Evolutionary conservation across 2,888 invertebrate genomes (phyloP).

Genomic region (Platycheirus rosarum): DNA sequence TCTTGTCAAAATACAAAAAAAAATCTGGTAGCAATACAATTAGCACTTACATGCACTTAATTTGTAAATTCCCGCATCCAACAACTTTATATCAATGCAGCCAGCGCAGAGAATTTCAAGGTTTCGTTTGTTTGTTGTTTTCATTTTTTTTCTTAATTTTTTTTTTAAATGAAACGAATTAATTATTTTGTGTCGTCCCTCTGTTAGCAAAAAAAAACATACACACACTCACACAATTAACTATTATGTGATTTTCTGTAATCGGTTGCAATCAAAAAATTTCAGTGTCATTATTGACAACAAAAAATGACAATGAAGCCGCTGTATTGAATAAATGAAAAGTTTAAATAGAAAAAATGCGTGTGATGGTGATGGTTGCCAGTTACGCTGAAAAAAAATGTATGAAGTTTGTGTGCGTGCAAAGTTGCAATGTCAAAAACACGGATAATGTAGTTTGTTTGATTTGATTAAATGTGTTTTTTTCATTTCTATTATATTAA

Average conservation of each 20-base stretch:
- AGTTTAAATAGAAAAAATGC: constrained; percentile 55
- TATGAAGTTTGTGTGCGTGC: not conserved
- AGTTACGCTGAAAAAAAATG: constrained; percentile 12
- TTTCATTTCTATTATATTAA: constrained; percentile 4
- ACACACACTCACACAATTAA: constrained; percentile 10
- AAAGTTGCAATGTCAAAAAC: constrained; percentile 45
- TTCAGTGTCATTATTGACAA: constrained; percentile 70
- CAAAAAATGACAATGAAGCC: constrained; percentile 31
- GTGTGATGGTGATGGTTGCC: constrained; percentile 34
- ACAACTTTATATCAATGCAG: constrained; percentile 42
- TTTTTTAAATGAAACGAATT: constrained; percentile 29
- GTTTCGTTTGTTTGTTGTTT: constrained; percentile 38
- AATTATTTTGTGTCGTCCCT: constrained; percentile 32
- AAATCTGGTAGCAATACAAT: too few relatives aligned
- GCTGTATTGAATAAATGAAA: constrained; percentile 13
- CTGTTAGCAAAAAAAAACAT: constrained; percentile 13
- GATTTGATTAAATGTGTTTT: constrained; percentile 18
- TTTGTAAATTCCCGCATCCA: constrained; percentile 47
- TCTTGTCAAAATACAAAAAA: too few relatives aligned
- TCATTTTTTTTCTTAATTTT: too few relatives aligned
- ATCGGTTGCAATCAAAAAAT: constrained; percentile 66
- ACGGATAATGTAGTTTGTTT: constrained; percentile 22
- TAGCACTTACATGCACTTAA: constrained; percentile 37
- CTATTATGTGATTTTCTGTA: constrained; percentile 69
- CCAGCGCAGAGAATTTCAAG: constrained; percentile 42